Evolutionary conservation across 2,888 invertebrate genomes (phyloP).

Genomic region (Phragmatobia fuliginosa): DNA sequence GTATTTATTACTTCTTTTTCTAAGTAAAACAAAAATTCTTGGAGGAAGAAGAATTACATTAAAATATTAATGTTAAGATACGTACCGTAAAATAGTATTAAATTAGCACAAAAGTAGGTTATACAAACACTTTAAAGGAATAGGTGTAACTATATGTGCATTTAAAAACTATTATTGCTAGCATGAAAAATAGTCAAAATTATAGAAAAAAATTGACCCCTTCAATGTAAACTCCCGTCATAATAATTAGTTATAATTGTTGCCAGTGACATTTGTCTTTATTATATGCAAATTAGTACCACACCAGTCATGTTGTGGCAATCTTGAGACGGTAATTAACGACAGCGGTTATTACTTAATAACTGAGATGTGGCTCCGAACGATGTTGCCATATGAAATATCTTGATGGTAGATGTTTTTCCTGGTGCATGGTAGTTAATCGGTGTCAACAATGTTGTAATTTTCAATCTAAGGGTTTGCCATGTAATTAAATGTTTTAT

Average conservation of each 20-base stretch:
- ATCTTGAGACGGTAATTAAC: conserved; percentile 38
- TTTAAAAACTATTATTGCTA: not conserved
- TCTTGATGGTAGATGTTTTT: conserved; percentile 16
- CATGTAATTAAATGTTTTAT: too few species aligned
- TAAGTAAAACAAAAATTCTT: too few species aligned
- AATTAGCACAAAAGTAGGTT: too few species aligned
- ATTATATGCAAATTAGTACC: conserved; percentile 56
- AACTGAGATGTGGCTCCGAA: conserved; percentile 17
- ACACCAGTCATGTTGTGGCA: conserved; percentile 21
- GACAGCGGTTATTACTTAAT: conserved; percentile 40
- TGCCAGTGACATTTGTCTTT: conserved; percentile 49
- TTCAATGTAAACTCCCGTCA: not conserved
- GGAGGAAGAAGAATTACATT: too few species aligned
- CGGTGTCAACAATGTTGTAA: not conserved
- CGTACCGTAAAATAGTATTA: not conserved
- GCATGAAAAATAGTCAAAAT: not conserved
- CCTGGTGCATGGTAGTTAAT: conserved; percentile 4
- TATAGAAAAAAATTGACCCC: not conserved
- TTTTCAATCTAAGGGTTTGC: not conserved
- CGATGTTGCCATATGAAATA: conserved; percentile 26
- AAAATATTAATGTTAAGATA: too few species aligned
- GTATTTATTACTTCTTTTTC: too few species aligned
- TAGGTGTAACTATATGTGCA: not conserved
- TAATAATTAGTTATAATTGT: conserved; percentile 40
- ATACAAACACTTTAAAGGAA: not conserved